Evolutionary conservation across 2,888 invertebrate species (phyloP).

Genomic region (Lochmaea capreae): DNA sequence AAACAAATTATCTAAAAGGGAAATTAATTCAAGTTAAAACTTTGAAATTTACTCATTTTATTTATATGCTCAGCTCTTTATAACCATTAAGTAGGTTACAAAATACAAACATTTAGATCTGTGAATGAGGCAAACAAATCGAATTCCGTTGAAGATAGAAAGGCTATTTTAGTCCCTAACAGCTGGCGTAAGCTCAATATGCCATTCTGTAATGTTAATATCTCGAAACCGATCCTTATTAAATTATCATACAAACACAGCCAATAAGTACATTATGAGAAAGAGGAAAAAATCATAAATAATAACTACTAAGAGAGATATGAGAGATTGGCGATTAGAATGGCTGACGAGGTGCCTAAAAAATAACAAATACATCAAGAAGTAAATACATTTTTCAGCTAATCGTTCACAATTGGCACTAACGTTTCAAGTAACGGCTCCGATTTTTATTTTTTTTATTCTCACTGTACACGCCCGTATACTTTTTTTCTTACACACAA

Average conservation of each 20-base stretch:
- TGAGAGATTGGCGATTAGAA: slow-evolving; percentile 44
- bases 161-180: neutral
- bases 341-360: slow-evolving; percentile 40
- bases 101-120: no score
- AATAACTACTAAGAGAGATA: slow-evolving; percentile 13
- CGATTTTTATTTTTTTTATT: slow-evolving; percentile 54
- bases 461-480: slow-evolving; percentile 58
- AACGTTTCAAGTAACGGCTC: slow-evolving; percentile 57
- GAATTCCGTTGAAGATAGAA: neutral
- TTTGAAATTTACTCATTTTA: no score
- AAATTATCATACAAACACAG: slow-evolving; percentile 52
- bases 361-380: slow-evolving; percentile 30
- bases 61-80: no score
- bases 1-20: no score
- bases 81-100: no score
- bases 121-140: neutral
- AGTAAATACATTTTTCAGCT: slow-evolving; percentile 53
- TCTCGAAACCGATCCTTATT: slow-evolving; percentile 42
- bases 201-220: slow-evolving; percentile 15
- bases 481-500: slow-evolving; percentile 59
- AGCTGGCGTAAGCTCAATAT: neutral
- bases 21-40: no score
- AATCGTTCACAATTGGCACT: slow-evolving; percentile 61
- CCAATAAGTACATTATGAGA: slow-evolving; percentile 55
- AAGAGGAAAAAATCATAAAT: slow-evolving; percentile 15